Conservation (phyloP, 2,888 invertebrate genomes). For the Hemaris fuciformis region DNA sequence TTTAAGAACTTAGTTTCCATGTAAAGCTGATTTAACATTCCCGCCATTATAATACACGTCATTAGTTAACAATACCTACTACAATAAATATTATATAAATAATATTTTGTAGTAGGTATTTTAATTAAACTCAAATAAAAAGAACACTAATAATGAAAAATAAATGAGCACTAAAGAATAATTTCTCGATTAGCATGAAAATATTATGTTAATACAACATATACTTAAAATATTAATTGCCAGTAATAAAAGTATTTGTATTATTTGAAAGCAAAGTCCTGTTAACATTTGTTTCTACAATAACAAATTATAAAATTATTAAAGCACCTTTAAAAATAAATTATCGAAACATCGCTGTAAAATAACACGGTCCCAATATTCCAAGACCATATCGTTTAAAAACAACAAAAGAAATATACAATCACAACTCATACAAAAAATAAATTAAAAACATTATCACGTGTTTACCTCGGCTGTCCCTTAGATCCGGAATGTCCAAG, state of each 20-base stretch:
- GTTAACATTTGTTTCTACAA: neutral
- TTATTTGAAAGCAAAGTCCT: neutral
- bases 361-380: neutral
- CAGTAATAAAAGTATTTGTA: neutral
- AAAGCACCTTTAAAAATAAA: neutral
- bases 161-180: too few relatives aligned
- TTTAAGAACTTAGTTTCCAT: too few relatives aligned
- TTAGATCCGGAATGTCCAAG: constrained; percentile 40
- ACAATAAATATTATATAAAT: too few relatives aligned
- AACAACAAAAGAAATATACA: constrained; percentile 38
- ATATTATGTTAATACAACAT: too few relatives aligned
- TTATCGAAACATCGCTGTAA: neutral
- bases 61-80: too few relatives aligned
- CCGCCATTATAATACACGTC: too few relatives aligned
- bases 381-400: constrained; percentile 24
- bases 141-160: too few relatives aligned
- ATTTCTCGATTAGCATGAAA: too few relatives aligned
- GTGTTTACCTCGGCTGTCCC: constrained; percentile 51
- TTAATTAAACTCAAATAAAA: too few relatives aligned
- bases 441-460: constrained; percentile 45
- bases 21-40: too few relatives aligned
- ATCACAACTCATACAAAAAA: constrained; percentile 25
- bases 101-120: too few relatives aligned
- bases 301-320: neutral
- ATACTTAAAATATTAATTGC: neutral